phyloP scores from a whole-genome alignment of 2,888 invertebrate species.

The Archips crataeganus region DNA sequence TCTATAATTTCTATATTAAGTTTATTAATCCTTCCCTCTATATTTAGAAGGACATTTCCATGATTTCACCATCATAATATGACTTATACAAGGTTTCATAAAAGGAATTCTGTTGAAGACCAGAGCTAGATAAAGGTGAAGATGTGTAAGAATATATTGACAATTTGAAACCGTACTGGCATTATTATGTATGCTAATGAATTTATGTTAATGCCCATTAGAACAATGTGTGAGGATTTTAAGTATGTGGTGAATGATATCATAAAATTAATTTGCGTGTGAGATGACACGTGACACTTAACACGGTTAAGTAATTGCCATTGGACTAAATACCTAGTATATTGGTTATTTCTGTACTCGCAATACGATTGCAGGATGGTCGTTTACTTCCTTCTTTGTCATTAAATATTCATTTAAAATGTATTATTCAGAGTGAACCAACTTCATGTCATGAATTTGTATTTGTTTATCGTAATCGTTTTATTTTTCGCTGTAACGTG shows the following conservation, averaged over 20 bases:
- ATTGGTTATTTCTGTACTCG: slow-evolving; percentile 1
- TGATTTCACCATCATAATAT: background rate
- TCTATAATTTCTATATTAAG: too few relatives aligned
- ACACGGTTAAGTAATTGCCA: slow-evolving; percentile 45
- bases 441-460: background rate
- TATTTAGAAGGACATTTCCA: too few relatives aligned
- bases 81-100: slow-evolving; percentile 2
- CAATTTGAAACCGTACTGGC: slow-evolving; percentile 12
- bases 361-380: slow-evolving; percentile 31
- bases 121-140: background rate
- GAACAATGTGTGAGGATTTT: slow-evolving; percentile 24
- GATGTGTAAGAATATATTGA: background rate
- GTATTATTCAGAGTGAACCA: background rate
- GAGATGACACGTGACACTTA: slow-evolving; percentile 42
- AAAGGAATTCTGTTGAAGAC: background rate
- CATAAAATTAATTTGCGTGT: slow-evolving; percentile 32
- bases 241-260: slow-evolving; percentile 30
- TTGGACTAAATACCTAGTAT: slow-evolving; percentile 44
- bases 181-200: slow-evolving; percentile 18
- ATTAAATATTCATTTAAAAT: slow-evolving; percentile 7
- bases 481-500: background rate
- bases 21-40: too few relatives aligned
- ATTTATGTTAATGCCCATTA: slow-evolving; percentile 21
- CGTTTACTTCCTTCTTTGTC: slow-evolving; percentile 33
- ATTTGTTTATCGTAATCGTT: background rate